Percentiles rank a stretch among this genome's conserved stretches.
These are phyloP conservation scores for Seriola quinqueradiata DNA, from an alignment of 2,113 vertebrate species.

Conservation along the genomic window DNA sequence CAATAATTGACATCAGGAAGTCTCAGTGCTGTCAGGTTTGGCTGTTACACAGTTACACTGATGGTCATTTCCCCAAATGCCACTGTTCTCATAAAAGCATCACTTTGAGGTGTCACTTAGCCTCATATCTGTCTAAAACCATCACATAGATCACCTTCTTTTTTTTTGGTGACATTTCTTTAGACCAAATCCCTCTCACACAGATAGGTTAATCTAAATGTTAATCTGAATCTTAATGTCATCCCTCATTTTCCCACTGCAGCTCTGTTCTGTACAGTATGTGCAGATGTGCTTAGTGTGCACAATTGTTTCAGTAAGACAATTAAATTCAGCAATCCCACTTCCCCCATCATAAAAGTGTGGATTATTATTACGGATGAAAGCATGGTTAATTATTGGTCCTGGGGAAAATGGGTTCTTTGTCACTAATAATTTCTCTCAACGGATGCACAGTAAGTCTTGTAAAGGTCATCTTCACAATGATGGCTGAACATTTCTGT, in stretches of 20 bases:
- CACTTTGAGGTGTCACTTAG: conserved; percentile 35
- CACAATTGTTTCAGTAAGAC: conserved; percentile 49
- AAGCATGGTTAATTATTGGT: conserved; percentile 15
- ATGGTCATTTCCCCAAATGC: conserved; percentile 40
- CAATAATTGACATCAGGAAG: background rate
- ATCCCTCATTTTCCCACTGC: conserved; percentile 14
- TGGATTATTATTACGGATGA: conserved; percentile 30
- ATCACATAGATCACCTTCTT: conserved; percentile 44
- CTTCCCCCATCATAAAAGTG: conserved; percentile 26
- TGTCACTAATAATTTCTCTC: conserved; percentile 42
- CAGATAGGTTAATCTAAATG: conserved; percentile 56
- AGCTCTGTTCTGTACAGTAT: conserved; percentile 10
- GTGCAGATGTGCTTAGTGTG: conserved; percentile 4
- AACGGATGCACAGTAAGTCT: conserved; percentile 2
- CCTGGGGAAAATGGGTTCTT: conserved; percentile 35
- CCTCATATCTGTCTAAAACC: conserved; percentile 43
- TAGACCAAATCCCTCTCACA: conserved; percentile 23
- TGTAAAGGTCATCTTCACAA: conserved; percentile 40
- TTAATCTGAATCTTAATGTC: conserved; percentile 43
- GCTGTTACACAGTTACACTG: background rate
- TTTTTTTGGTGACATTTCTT: conserved; percentile 27
- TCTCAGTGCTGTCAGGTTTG: conserved; percentile 6
- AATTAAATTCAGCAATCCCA: conserved; percentile 53
- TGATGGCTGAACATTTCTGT: background rate
- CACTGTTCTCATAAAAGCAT: conserved; percentile 44